phyloP scores from a whole-genome alignment of 2,797 vertebrate genomes.

The Spinus pinus region DNA sequence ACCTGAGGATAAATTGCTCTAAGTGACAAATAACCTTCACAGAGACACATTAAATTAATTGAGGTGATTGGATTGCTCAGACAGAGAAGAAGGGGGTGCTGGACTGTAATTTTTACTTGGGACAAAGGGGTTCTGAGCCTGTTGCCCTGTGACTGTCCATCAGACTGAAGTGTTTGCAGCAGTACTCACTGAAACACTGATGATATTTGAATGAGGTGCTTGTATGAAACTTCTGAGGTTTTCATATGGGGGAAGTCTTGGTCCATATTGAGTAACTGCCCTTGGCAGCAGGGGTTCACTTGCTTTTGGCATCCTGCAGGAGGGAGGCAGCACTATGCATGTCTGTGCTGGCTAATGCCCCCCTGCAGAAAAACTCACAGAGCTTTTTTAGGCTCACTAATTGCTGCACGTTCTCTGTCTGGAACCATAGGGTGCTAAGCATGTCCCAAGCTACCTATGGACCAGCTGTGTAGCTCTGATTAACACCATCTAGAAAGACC shows the following conservation, averaged over 20 bases:
- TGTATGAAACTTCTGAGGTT: neutral
- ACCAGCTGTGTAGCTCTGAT: neutral
- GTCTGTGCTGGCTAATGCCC: neutral
- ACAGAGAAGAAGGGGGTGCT: neutral
- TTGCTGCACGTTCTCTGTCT: neutral
- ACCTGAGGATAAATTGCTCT: neutral
- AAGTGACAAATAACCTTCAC: neutral
- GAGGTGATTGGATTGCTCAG: neutral
- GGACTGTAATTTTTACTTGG: neutral
- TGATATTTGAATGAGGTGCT: neutral
- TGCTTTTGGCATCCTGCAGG: neutral
- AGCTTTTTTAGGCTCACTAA: neutral
- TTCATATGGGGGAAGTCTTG: neutral
- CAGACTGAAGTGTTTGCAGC: neutral
- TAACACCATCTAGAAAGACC: neutral
- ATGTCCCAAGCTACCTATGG: neutral
- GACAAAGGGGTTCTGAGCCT: neutral
- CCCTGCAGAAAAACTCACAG: neutral
- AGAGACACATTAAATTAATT: neutral
- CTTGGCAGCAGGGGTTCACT: fast-evolving
- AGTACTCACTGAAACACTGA: neutral
- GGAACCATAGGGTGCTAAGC: neutral
- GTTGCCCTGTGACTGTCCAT: neutral
- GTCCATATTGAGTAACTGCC: neutral
- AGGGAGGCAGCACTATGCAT: fast-evolving